Conservation (phyloP, 1,140 invertebrate genomes). For the Sminthurinus signatus region DNA sequence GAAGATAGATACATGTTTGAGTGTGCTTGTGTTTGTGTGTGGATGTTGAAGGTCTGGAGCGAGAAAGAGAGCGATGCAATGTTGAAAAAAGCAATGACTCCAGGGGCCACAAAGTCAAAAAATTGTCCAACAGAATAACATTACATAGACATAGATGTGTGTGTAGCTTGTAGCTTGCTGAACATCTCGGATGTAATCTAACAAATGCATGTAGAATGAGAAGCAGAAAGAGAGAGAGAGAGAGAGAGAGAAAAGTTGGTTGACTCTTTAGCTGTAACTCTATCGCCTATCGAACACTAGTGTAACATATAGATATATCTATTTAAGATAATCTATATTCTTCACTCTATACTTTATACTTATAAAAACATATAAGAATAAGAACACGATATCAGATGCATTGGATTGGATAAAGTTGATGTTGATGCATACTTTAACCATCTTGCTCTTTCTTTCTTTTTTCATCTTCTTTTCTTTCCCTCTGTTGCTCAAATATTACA, state of each 20-base stretch:
- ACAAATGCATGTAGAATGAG: too few species aligned
- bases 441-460: not conserved
- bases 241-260: too few species aligned
- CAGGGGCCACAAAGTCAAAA: constrained; percentile 7
- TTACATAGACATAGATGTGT: not conserved
- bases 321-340: too few species aligned
- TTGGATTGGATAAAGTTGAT: too few species aligned
- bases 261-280: too few species aligned
- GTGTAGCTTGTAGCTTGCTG: too few species aligned
- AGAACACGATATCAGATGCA: not conserved
- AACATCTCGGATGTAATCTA: not conserved
- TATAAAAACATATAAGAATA: constrained; percentile 11
- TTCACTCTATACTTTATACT: too few species aligned
- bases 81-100: constrained; percentile 19
- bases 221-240: too few species aligned
- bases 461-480: not conserved
- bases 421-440: not conserved
- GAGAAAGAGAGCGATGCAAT: constrained; percentile 1
- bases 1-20: not conserved
- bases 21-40: not conserved
- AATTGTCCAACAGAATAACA: constrained; percentile 8
- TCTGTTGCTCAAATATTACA: too few species aligned
- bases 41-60: not conserved
- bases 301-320: too few species aligned
- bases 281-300: too few species aligned